Evolutionary conservation across 2,888 invertebrate species (phyloP), one percentile per base, ranked within the genome.

Genomic region (Artemia sinica): DNA sequence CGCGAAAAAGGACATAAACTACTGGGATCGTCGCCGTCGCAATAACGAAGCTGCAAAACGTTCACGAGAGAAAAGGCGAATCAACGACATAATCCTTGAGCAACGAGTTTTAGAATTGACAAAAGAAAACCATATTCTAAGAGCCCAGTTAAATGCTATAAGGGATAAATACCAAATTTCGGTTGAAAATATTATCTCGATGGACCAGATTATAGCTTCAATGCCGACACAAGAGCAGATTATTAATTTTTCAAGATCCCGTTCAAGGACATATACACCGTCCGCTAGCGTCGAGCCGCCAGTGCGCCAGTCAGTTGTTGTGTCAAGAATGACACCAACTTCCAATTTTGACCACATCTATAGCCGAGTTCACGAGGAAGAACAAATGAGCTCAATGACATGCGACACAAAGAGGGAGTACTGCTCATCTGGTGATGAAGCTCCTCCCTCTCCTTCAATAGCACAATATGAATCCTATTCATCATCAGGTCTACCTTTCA

Each of bases 11-110:
- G 95, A 96, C 76, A 92, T 94, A 75, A 91, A 89, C 76, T 96
- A 96, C 79, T 96, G 97, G 97, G 94, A 95, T 78, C 85, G 95
- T 70, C 83, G 97, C 70, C 83, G 95, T 72, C 84, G 95, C 71
- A 96, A 97, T 80, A 97, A 97, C 79, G 95, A 95, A 78, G 96
- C 96, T 0, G 96, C 96, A 70, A 93, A 96, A 77, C 82, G 94
- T 66, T 94, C 94, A 8, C 84, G 95, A n/a, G 95, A 96, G 78
- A 96, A 96, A 78, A 84, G 95, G 65, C 86, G 95, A 66, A 88
- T 91, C 80, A 94, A 96, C 77, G 95, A 96, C 79, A 91, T 95
- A 91, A 91, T 93, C 1, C 82, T 97, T 71, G 96, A 96, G 76
- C 90, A 91, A 74, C 84, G 93, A 66, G 93, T 97, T 50, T 86